These are phyloP conservation scores for Ectropis grisescens DNA, from an alignment of 1,140 invertebrate genomes.

Conservation along the genomic window DNA sequence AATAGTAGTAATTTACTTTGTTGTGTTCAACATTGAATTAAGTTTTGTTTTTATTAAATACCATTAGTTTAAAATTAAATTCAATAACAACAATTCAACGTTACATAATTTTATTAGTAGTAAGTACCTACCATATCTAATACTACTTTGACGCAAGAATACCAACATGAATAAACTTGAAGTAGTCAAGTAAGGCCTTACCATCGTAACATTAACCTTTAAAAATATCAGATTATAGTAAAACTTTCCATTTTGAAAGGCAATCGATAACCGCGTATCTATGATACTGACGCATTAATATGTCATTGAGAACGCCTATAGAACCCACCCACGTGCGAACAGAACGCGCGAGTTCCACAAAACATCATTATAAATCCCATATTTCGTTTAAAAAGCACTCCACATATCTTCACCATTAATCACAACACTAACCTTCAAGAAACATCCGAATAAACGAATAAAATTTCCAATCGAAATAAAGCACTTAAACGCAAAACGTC, in stretches of 20 bases:
- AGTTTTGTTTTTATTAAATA: too few species aligned
- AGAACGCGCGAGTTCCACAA: slow-evolving; percentile 36
- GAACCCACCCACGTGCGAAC: slow-evolving; percentile 4
- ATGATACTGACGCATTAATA: slow-evolving; percentile 18
- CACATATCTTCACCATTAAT: slow-evolving; percentile 67
- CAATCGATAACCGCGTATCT: slow-evolving; percentile 24
- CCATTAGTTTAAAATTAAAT: too few species aligned
- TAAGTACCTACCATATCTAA: too few species aligned
- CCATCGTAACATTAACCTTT: too few species aligned
- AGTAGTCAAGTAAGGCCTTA: too few species aligned
- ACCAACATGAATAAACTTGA: too few species aligned
- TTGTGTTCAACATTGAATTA: too few species aligned
- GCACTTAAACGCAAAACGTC: slow-evolving; percentile 68
- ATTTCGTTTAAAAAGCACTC: slow-evolving; percentile 69
- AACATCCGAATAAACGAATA: slow-evolving; percentile 68
- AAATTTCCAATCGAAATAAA: slow-evolving; percentile 69
- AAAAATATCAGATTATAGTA: too few species aligned
- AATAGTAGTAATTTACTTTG: too few species aligned
- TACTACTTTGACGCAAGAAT: too few species aligned
- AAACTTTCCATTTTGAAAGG: slow-evolving; percentile 1
- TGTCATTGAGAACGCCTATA: slow-evolving; percentile 26
- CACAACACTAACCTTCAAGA: slow-evolving; percentile 67
- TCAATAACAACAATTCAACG: too few species aligned
- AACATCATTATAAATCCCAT: slow-evolving; percentile 68
- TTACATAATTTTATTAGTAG: too few species aligned